phyloP scores from a whole-genome alignment of 2,797 vertebrate genomes.

The Platalea minor region DNA sequence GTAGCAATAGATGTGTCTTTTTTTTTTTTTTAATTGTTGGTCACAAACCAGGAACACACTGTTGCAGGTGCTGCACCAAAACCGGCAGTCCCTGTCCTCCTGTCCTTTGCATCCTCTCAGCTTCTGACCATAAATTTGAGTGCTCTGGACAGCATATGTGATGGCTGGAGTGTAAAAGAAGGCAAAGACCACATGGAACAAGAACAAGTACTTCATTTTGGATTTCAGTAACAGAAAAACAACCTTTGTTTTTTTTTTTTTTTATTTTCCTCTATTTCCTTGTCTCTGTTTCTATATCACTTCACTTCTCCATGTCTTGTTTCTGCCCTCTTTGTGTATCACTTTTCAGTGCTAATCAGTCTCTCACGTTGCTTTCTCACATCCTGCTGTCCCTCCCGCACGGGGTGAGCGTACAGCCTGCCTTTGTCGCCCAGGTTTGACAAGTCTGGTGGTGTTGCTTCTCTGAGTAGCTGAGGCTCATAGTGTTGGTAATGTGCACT shows the following conservation, averaged over 20 bases:
- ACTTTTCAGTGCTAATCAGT: not conserved
- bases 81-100: not conserved
- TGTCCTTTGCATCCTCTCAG: not conserved
- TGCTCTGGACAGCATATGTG: not conserved
- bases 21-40: too few species aligned
- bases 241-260: not conserved
- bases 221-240: not conserved
- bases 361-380: not conserved
- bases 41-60: not conserved
- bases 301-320: not conserved
- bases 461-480: not conserved
- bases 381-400: accelerated
- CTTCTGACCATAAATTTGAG: not conserved
- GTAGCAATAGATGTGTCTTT: not conserved
- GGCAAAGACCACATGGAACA: not conserved
- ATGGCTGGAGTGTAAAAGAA: not conserved
- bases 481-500: accelerated
- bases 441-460: not conserved
- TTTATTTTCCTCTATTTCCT: not conserved
- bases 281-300: not conserved
- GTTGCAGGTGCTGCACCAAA: not conserved
- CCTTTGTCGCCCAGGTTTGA: not conserved
- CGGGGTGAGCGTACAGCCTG: not conserved
- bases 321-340: not conserved
- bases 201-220: not conserved